phyloP scores from a whole-genome alignment of 1,140 invertebrate genomes.

The Cataglyphis hispanica region DNA sequence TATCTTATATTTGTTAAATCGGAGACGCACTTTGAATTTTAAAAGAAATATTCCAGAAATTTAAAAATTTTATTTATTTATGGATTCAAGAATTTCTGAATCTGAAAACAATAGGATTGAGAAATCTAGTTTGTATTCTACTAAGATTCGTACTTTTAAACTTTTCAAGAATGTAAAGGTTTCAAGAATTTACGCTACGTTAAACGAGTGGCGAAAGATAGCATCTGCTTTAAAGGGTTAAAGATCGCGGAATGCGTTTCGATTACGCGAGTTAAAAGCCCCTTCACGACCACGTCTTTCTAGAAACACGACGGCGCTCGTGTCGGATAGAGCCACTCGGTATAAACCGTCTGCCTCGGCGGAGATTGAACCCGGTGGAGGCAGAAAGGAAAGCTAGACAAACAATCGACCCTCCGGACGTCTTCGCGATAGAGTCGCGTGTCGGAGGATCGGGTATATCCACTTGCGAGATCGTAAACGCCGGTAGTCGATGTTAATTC shows the following conservation, averaged over 20 bases:
- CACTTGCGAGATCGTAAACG: slow-evolving; percentile 71
- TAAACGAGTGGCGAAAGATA: neutral
- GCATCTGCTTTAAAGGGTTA: neutral
- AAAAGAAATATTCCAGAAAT: neutral
- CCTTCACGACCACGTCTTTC: slow-evolving; percentile 1
- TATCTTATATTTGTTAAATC: neutral
- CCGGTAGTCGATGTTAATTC: slow-evolving; percentile 75
- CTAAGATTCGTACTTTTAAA: neutral
- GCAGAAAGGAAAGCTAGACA: slow-evolving; percentile 57
- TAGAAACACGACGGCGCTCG: slow-evolving; percentile 25
- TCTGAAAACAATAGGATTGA: neutral
- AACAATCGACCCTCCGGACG: slow-evolving; percentile 63
- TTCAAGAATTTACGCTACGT: neutral
- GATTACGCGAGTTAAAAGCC: slow-evolving; percentile 12
- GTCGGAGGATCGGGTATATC: slow-evolving; percentile 65
- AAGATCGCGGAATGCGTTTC: neutral
- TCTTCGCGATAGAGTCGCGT: slow-evolving; percentile 37
- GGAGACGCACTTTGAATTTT: neutral
- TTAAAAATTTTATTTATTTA: neutral
- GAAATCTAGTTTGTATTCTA: neutral
- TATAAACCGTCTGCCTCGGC: slow-evolving; percentile 25
- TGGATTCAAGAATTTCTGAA: neutral
- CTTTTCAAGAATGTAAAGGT: neutral
- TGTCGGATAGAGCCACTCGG: slow-evolving; percentile 33
- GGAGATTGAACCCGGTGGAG: slow-evolving; percentile 17